Conservation (phyloP, 1,140 invertebrate species). For the Neodiprion virginianus region DNA sequence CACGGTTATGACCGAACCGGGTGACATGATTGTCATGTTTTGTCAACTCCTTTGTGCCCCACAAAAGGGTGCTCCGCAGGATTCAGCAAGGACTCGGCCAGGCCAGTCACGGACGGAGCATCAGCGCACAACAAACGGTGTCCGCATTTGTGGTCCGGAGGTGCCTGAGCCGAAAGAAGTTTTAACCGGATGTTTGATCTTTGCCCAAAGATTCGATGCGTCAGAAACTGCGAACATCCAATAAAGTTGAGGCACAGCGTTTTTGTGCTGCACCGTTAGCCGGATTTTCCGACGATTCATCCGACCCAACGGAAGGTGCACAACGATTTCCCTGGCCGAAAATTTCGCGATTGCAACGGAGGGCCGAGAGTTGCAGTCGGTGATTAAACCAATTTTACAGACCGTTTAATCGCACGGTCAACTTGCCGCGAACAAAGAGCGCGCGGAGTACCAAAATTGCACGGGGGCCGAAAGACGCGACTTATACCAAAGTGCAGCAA, state of each 20-base stretch:
- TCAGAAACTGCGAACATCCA: slow-evolving; percentile 24
- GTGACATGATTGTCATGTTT: slow-evolving; percentile 57
- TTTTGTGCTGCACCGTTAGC: background rate
- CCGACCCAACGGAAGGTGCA: background rate
- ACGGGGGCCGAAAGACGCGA: too few relatives aligned
- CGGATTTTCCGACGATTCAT: slow-evolving; percentile 20
- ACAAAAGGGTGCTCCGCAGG: slow-evolving; percentile 6
- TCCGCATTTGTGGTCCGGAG: slow-evolving; percentile 15
- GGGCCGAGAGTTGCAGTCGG: too few relatives aligned
- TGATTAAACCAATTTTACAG: too few relatives aligned
- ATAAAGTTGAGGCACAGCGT: too few relatives aligned
- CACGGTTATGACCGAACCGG: slow-evolving; percentile 35
- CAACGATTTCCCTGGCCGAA: too few relatives aligned
- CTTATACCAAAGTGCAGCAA: too few relatives aligned
- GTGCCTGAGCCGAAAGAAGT: slow-evolving; percentile 38
- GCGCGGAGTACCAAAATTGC: too few relatives aligned
- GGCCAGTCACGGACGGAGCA: slow-evolving; percentile 22
- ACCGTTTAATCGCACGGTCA: too few relatives aligned
- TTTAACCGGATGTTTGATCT: slow-evolving; percentile 40
- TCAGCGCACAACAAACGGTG: slow-evolving; percentile 20
- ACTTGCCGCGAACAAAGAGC: too few relatives aligned
- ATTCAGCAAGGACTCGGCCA: slow-evolving; percentile 24
- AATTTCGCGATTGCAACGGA: too few relatives aligned
- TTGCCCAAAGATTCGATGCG: slow-evolving; percentile 48
- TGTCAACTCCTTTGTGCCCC: slow-evolving; percentile 56